These are phyloP conservation scores for Dryomyza anilis DNA, from an alignment of 2,888 invertebrate species.

Conservation along the genomic window DNA sequence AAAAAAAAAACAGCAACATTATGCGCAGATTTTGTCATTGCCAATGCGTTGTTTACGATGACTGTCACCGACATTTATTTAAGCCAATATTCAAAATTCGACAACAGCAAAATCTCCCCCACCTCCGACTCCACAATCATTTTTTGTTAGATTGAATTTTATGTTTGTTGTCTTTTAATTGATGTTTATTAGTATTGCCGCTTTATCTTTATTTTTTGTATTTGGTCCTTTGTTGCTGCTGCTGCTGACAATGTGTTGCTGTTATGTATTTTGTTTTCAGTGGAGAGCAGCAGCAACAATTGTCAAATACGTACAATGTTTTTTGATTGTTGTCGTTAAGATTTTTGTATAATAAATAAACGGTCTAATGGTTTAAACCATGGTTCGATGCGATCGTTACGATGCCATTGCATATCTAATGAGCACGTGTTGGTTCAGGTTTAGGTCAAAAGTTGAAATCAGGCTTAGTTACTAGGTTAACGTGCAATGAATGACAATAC, in stretches of 20 bases:
- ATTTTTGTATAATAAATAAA: conserved; percentile 10
- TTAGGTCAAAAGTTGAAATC: conserved; percentile 14
- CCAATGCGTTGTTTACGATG: conserved; percentile 19
- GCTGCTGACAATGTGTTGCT: background rate
- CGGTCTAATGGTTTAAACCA: background rate
- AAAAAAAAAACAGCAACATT: background rate
- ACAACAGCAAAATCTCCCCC: background rate
- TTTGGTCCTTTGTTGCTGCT: background rate
- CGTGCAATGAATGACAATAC: background rate
- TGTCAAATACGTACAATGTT: background rate
- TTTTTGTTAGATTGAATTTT: conserved; percentile 11
- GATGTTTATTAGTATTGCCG: conserved; percentile 15
- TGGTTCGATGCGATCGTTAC: too few relatives aligned
- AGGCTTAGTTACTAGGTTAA: background rate
- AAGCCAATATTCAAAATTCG: background rate
- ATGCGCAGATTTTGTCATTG: conserved; percentile 36
- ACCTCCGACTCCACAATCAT: too few relatives aligned
- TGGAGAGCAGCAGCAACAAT: background rate
- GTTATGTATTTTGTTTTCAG: background rate
- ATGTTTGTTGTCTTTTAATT: conserved; percentile 17
- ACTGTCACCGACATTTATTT: conserved; percentile 19
- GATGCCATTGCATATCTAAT: conserved; percentile 3
- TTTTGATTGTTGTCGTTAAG: background rate
- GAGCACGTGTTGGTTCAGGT: background rate
- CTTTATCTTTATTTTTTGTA: background rate